These are phyloP conservation scores for Scolanthus callimorphus DNA, from an alignment of 92 coral and sea anemone genomes.

Conservation along the genomic window DNA sequence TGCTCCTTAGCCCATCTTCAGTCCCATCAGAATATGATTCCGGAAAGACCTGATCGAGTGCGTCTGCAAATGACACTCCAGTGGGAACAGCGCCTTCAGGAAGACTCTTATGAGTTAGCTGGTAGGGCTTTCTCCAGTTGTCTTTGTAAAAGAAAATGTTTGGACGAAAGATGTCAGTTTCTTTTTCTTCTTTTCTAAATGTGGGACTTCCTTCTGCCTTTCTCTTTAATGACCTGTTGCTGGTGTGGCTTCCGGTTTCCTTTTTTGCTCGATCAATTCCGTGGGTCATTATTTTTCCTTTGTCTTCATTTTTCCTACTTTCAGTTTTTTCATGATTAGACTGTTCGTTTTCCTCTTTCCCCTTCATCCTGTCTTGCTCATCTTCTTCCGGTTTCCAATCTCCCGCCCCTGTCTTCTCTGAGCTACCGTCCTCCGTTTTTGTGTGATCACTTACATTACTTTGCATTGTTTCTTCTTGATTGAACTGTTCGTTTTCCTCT, in stretches of 20 bases:
- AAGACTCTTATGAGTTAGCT: neutral
- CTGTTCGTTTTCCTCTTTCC: neutral
- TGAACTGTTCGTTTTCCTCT: too few relatives aligned
- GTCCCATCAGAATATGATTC: neutral
- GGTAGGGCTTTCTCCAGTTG: neutral
- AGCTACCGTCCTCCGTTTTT: neutral
- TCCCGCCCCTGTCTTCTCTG: too few relatives aligned
- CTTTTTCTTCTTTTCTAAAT: neutral
- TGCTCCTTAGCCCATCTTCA: neutral
- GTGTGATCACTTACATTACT: too few relatives aligned
- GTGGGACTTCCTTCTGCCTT: neutral
- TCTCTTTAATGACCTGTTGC: neutral
- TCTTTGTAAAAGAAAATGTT: neutral
- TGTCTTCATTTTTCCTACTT: neutral
- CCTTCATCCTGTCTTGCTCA: neutral
- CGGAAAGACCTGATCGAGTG: neutral
- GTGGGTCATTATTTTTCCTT: neutral
- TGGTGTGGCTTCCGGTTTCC: neutral
- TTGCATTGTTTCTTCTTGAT: too few relatives aligned
- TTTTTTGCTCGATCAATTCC: neutral
- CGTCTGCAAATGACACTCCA: neutral
- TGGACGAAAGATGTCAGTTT: neutral
- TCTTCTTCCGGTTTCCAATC: too few relatives aligned
- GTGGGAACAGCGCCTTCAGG: neutral
- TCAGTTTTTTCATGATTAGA: neutral